Evolutionary conservation across 2,888 invertebrate genomes (phyloP).

Genomic region (Aleiodes testaceus): DNA sequence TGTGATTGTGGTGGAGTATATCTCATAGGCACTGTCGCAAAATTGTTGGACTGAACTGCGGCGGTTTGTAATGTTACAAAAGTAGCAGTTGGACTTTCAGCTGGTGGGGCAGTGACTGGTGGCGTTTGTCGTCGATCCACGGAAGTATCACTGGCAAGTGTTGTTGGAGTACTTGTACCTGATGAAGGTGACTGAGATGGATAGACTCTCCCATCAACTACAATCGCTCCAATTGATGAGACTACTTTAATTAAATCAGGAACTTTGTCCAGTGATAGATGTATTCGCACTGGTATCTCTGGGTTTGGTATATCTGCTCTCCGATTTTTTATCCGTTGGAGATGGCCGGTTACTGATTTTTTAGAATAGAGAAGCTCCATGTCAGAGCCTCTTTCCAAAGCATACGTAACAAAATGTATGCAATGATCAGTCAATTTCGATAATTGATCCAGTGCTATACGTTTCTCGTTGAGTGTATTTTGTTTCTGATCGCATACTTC

Average conservation of each 20-base stretch:
- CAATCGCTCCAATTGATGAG: conserved; percentile 85
- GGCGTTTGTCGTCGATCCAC: conserved; percentile 68
- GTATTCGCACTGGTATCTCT: conserved; percentile 89
- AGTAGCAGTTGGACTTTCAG: conserved; percentile 52
- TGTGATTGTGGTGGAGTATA: conserved; percentile 50
- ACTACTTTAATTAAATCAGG: conserved; percentile 86
- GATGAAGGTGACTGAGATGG: conserved; percentile 72
- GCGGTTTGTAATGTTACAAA: conserved; percentile 53
- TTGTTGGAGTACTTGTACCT: conserved; percentile 59
- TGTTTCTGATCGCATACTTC: conserved; percentile 86
- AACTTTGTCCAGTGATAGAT: conserved; percentile 85
- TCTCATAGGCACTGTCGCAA: conserved; percentile 51
- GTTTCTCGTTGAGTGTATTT: conserved; percentile 88
- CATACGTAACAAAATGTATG: conserved; percentile 87
- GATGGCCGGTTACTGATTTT: conserved; percentile 80
- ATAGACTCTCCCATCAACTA: conserved; percentile 88
- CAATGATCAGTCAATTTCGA: conserved; percentile 92
- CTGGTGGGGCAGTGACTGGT: conserved; percentile 60
- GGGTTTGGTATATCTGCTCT: conserved; percentile 92
- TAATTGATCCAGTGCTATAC: conserved; percentile 85
- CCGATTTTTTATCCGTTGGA: conserved; percentile 87
- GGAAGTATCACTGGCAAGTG: conserved; percentile 55
- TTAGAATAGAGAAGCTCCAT: conserved; percentile 89
- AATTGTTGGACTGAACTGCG: conserved; percentile 50
- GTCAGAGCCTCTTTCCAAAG: conserved; percentile 86